Conservation (phyloP, 2,888 invertebrate genomes). For the Leptura quadrifasciata region DNA sequence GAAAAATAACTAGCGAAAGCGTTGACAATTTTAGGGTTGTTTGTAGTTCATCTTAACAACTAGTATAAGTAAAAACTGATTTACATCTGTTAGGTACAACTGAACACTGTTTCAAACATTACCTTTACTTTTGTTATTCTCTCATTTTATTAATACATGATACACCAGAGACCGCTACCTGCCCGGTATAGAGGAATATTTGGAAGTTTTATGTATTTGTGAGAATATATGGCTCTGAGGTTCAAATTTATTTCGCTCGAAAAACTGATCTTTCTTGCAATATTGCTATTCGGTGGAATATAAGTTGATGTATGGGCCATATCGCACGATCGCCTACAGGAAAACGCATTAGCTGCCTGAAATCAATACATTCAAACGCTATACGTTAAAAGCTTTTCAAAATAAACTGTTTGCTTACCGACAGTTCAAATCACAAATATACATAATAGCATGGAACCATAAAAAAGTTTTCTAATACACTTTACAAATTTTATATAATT, state of each 20-base stretch:
- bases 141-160: neutral
- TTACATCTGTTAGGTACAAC: neutral
- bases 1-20: no score
- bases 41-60: no score
- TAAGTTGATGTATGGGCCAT: slow-evolving; percentile 63
- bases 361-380: slow-evolving; percentile 66
- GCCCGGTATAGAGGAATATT: slow-evolving; percentile 23
- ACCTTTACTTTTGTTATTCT: neutral
- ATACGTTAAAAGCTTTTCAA: slow-evolving; percentile 64
- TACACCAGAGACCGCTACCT: slow-evolving; percentile 13
- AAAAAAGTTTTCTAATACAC: slow-evolving; percentile 24
- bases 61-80: neutral
- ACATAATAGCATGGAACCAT: slow-evolving; percentile 15
- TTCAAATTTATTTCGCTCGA: slow-evolving; percentile 41
- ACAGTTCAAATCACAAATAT: slow-evolving; percentile 53
- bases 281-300: slow-evolving; percentile 59
- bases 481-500: slow-evolving; percentile 21
- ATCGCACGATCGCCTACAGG: slow-evolving; percentile 60
- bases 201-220: slow-evolving; percentile 51
- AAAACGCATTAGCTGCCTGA: slow-evolving; percentile 65
- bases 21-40: no score
- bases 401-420: slow-evolving; percentile 50
- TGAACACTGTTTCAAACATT: neutral
- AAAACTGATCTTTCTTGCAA: slow-evolving; percentile 58
- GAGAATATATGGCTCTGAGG: slow-evolving; percentile 50